Evolutionary conservation across 2,113 vertebrate genomes (phyloP).

Genomic region (Cranoglanis bouderius): DNA sequence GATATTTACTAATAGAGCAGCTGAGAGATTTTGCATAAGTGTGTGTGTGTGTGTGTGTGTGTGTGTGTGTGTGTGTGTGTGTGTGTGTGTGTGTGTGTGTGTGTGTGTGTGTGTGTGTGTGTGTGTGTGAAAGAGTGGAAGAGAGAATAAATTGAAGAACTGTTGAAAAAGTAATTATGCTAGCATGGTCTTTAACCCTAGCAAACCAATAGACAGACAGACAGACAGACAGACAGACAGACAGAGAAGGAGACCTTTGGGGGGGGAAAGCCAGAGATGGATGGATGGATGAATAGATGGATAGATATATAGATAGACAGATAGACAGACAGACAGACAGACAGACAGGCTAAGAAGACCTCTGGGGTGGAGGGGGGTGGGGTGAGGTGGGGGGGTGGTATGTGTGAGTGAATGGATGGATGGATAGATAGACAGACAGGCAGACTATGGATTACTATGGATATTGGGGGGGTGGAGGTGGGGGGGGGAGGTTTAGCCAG

Average conservation of each 20-base stretch:
- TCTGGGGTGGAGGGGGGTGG: too few relatives aligned
- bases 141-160: not conserved
- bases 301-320: not conserved
- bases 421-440: too few relatives aligned
- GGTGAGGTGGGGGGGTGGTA: too few relatives aligned
- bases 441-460: not conserved
- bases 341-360: too few relatives aligned
- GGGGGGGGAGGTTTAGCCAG: too few relatives aligned
- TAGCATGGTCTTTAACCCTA: not conserved
- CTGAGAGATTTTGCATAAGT: conserved; percentile 9
- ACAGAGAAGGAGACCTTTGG: too few relatives aligned
- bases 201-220: not conserved
- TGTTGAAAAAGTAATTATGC: not conserved
- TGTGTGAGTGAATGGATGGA: too few relatives aligned
- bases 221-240: not conserved
- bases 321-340: not conserved
- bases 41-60: conserved; percentile 11
- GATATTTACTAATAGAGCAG: conserved; percentile 17
- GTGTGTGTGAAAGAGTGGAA: not conserved
- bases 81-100: conserved; percentile 21
- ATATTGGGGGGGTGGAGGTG: too few relatives aligned
- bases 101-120: not conserved
- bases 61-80: not conserved
- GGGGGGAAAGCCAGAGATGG: not conserved
- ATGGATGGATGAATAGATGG: not conserved